These are phyloP conservation scores for Enteromius paludinosus DNA, from an alignment of 2,797 vertebrate species.

Conservation along the genomic window DNA sequence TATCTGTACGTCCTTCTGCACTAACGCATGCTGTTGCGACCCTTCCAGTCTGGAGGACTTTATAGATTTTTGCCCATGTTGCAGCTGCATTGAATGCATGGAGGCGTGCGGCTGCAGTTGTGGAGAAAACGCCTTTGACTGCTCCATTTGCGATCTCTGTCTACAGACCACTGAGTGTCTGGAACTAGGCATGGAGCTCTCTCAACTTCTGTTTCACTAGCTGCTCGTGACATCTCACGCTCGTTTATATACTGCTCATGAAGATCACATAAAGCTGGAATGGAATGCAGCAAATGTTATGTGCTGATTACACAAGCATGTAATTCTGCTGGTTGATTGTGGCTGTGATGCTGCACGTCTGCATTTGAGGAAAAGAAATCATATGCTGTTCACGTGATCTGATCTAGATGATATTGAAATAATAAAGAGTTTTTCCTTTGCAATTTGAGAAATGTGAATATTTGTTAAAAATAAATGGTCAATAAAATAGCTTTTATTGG, in stretches of 20 bases:
- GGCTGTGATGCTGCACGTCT: conserved; percentile 29
- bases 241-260: neutral
- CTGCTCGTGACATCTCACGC: neutral
- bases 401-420: neutral
- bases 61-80: conserved; percentile 59
- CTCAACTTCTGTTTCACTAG: conserved; percentile 78
- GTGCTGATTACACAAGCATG: conserved; percentile 31
- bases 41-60: conserved; percentile 65
- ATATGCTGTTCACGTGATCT: neutral
- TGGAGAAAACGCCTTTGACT: conserved; percentile 57
- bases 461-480: neutral
- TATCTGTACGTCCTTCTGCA: conserved; percentile 66
- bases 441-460: neutral
- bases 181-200: conserved; percentile 81
- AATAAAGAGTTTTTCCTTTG: neutral
- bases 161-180: conserved; percentile 77
- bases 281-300: conserved; percentile 17
- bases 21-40: conserved; percentile 65
- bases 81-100: conserved; percentile 54
- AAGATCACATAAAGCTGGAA: conserved; percentile 26
- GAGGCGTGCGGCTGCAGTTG: conserved; percentile 55
- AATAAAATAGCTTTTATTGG: neutral
- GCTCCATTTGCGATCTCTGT: conserved; percentile 71
- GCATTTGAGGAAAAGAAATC: neutral
- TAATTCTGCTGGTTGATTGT: conserved; percentile 9